Percentiles rank a stretch among this genome's conserved stretches.
These are phyloP conservation scores for Drosophila paramelanica DNA, from an alignment of 2,888 invertebrate genomes.

Conservation along the genomic window DNA sequence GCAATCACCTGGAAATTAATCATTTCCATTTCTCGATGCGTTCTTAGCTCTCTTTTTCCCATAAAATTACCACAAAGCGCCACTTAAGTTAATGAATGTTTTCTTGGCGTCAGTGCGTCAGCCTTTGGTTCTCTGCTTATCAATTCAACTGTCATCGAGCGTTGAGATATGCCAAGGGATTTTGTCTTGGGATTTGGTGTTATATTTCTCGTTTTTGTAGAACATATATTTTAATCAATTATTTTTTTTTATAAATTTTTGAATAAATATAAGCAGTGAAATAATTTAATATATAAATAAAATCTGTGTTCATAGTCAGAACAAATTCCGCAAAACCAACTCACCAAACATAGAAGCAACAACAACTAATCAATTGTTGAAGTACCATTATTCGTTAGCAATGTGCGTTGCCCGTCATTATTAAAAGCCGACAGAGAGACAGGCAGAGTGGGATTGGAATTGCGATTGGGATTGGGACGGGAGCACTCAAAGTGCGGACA, in stretches of 20 bases:
- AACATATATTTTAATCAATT: background rate
- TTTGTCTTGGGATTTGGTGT: slow-evolving; percentile 24
- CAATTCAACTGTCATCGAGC: slow-evolving; percentile 49
- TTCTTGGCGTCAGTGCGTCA: slow-evolving; percentile 47
- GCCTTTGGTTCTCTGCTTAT: slow-evolving; percentile 33
- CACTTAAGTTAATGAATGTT: slow-evolving; percentile 84
- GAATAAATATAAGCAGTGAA: background rate
- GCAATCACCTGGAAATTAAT: slow-evolving; percentile 81
- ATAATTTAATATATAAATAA: background rate
- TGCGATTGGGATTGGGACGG: background rate
- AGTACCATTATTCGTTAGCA: slow-evolving; percentile 60
- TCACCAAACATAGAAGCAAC: slow-evolving; percentile 3
- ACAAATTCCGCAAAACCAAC: background rate
- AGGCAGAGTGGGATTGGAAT: slow-evolving; percentile 6
- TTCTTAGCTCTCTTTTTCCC: slow-evolving; percentile 21
- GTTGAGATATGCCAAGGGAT: slow-evolving; percentile 29
- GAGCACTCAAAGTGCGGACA: slow-evolving; percentile 68
- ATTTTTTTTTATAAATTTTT: background rate
- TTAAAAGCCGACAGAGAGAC: slow-evolving; percentile 45
- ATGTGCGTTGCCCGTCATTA: slow-evolving; percentile 56
- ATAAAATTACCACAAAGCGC: slow-evolving; percentile 75
- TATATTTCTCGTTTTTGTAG: background rate
- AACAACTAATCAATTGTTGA: slow-evolving; percentile 77
- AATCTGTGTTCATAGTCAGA: too few species aligned
- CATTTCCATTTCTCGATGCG: slow-evolving; percentile 48